Evolutionary conservation across 2,797 vertebrate genomes (phyloP), one percentile per base, ranked within the genome.

Genomic region (Argentina silus): DNA sequence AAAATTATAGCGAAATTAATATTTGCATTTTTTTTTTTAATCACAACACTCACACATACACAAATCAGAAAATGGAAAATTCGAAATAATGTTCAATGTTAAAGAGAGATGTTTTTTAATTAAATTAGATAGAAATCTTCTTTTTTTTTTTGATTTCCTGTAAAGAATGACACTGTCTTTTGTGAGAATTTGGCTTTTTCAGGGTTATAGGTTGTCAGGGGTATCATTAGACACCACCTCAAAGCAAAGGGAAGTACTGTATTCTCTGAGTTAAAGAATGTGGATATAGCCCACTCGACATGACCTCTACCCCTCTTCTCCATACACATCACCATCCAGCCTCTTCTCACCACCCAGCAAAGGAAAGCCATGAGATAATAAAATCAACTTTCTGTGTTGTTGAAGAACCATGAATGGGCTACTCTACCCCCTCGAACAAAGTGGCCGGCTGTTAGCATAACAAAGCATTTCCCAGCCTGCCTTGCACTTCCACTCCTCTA

Each of bases 401-500:
- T 0, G 6, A 81, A 50, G 67, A 67, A 69, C 73, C 69, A 44
- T 80, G 79, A 84, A 84, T 63, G 73, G 60, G 74, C 77, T 78
- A 66, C 21, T 53, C 70, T 10, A 23, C 48, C 69, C 66, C 36
- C 7, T 17, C 60, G 76, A 75, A 77, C 73, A 75, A 82, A 81
- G 77, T 84, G 77, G 51, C 73, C 68, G 19, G 14, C 68, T 48
- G 72, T 88, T 88, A 88, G 80, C 88, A 91, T 87, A 82, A 90
- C 86, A 91, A 88, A 83, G 77, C 80, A 67, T 75, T 57, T 76
- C 79, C 50, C 75, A 69, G 74, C 57, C 71, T 78, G 69, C 73
- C 72, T 72, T 70, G 67, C 78, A 61, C 73, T 72, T 71, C 48
- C 81, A 80, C 81, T 79, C 78, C 84, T 82, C 81, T 79, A 17